Conservation (phyloP, 2,113 vertebrate species). For the Mormoops blainvillei region DNA sequence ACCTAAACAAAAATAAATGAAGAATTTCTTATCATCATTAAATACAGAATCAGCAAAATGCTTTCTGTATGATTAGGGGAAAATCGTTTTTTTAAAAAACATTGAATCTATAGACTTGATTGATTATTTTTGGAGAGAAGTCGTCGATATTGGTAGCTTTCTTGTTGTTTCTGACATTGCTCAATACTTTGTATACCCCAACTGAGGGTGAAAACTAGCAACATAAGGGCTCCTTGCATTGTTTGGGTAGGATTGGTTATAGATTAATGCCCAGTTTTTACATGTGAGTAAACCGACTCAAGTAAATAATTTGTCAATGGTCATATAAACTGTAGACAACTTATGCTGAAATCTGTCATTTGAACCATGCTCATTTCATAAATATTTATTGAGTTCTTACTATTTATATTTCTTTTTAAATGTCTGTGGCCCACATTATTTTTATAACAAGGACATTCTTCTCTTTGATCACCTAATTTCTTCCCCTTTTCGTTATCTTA, state of each 20-base stretch:
- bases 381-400: background rate
- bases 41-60: background rate
- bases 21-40: background rate
- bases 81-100: background rate
- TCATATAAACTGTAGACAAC: background rate
- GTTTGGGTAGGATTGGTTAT: background rate
- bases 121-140: background rate
- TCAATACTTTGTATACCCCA: slow-evolving; percentile 2
- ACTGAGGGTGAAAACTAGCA: background rate
- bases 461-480: slow-evolving; percentile 26
- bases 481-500: slow-evolving; percentile 24
- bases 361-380: slow-evolving; percentile 15
- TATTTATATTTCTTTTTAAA: slow-evolving; percentile 31
- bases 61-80: background rate
- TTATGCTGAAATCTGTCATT: slow-evolving; percentile 34
- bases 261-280: background rate
- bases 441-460: slow-evolving; percentile 38
- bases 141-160: background rate
- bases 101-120: background rate
- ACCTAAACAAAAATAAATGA: background rate
- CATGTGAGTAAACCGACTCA: background rate
- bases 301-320: background rate
- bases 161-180: background rate
- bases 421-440: slow-evolving; percentile 7
- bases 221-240: background rate